These are phyloP conservation scores for Gouania willdenowi DNA, from an alignment of 2,797 vertebrate species.

Conservation along the genomic window DNA sequence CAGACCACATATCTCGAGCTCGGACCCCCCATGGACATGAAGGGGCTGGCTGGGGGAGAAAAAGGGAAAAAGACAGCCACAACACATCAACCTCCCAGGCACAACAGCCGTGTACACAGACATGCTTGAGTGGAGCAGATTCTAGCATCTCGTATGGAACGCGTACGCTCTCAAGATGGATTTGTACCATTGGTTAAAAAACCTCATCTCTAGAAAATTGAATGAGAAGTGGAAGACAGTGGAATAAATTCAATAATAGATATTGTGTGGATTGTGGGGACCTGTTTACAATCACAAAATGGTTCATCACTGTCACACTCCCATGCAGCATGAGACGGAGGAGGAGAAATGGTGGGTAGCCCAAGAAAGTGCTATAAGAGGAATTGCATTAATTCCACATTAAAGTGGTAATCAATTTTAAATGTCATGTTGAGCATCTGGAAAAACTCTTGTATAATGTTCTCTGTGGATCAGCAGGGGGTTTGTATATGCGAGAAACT, in stretches of 20 bases:
- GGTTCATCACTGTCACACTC: conserved; percentile 36
- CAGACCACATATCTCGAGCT: conserved; percentile 26
- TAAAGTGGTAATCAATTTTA: conserved; percentile 7
- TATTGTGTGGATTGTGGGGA: conserved; percentile 46
- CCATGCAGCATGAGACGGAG: conserved; percentile 7
- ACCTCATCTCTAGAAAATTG: conserved; percentile 30
- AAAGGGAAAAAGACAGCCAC: conserved; percentile 61
- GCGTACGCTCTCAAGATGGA: conserved; percentile 19
- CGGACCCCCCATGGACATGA: conserved; percentile 40
- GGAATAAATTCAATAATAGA: conserved; percentile 37
- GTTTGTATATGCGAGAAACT: too few species aligned
- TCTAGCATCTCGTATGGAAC: conserved; percentile 19
- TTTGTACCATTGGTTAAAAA: conserved; percentile 30
- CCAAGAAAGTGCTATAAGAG: background rate
- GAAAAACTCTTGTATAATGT: background rate
- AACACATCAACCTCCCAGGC: conserved; percentile 65
- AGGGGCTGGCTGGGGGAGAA: conserved; percentile 32
- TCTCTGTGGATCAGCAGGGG: background rate
- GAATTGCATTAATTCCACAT: background rate
- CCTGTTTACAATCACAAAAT: conserved; percentile 41
- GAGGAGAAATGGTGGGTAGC: conserved; percentile 3
- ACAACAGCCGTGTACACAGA: conserved; percentile 63
- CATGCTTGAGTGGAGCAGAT: conserved; percentile 47
- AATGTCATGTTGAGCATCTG: background rate
- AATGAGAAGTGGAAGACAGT: conserved; percentile 9